These are phyloP conservation scores for Pseudachorutes palmiensis DNA, from an alignment of 1,140 invertebrate species.

Conservation along the genomic window DNA sequence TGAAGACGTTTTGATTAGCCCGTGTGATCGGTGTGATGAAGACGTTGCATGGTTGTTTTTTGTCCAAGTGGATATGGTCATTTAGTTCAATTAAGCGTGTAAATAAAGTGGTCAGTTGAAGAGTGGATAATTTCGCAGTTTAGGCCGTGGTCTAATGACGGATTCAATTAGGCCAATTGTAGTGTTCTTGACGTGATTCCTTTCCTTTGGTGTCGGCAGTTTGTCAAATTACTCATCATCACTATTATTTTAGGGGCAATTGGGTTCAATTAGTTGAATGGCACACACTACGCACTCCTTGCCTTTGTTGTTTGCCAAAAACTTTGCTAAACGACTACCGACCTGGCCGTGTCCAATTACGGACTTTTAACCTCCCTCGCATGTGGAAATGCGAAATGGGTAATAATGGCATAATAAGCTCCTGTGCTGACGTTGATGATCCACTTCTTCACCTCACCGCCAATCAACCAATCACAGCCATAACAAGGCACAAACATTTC, in stretches of 20 bases:
- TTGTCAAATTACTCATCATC: conserved; percentile 13
- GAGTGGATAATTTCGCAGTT: conserved; percentile 3
- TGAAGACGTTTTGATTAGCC: neutral
- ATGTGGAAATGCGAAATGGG: conserved; percentile 6
- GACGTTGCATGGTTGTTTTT: neutral
- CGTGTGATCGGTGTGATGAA: neutral
- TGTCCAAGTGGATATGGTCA: neutral
- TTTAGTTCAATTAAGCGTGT: conserved; percentile 12
- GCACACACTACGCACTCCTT: neutral
- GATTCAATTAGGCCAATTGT: neutral
- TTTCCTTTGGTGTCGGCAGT: neutral
- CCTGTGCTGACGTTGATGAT: conserved; percentile 3
- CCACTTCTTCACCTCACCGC: no score
- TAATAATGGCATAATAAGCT: conserved; percentile 3
- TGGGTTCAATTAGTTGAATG: neutral
- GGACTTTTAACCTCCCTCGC: neutral
- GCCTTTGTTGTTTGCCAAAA: conserved; percentile 1
- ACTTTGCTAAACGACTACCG: neutral
- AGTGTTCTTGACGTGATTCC: neutral
- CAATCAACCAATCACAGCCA: no score
- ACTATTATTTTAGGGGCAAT: conserved; percentile 9
- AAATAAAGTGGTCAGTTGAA: conserved; percentile 11
- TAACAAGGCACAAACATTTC: no score
- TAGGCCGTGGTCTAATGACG: neutral
- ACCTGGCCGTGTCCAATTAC: neutral